Evolutionary conservation across 2,888 invertebrate genomes (phyloP).

Genomic region (Trimorus sp.): DNA sequence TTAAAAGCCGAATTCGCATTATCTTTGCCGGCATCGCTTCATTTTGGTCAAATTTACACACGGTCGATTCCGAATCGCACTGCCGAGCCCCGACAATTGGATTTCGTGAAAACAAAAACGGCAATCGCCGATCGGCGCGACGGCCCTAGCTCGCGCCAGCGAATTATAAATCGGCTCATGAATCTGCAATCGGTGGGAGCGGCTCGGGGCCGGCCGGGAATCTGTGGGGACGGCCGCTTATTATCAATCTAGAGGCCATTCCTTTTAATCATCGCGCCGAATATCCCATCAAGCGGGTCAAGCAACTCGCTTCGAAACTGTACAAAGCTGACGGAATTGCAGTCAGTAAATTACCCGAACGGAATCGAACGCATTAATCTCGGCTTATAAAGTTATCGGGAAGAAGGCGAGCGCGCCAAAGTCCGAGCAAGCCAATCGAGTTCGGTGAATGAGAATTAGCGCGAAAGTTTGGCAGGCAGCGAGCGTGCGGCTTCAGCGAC

Average conservation of each 20-base stretch:
- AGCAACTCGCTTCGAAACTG: conserved; percentile 38
- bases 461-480: conserved; percentile 52
- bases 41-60: too few relatives aligned
- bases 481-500: conserved; percentile 42
- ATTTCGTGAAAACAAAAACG: too few relatives aligned
- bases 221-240: conserved; percentile 33
- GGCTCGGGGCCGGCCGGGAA: conserved; percentile 14
- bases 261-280: conserved; percentile 62
- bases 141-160: neutral
- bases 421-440: conserved; percentile 59
- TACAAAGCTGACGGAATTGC: conserved; percentile 54
- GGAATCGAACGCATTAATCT: conserved; percentile 65
- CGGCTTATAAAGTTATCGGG: conserved; percentile 61
- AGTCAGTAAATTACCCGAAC: conserved; percentile 60
- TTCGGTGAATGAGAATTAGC: conserved; percentile 62
- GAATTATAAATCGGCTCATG: conserved; percentile 40
- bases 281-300: conserved; percentile 57
- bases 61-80: too few relatives aligned
- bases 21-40: too few relatives aligned
- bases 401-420: conserved; percentile 52
- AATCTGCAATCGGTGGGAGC: conserved; percentile 34
- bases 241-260: conserved; percentile 61
- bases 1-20: too few relatives aligned
- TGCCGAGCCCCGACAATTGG: too few relatives aligned
- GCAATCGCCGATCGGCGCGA: neutral